Evolutionary conservation across 2,797 vertebrate species (phyloP).

Genomic region (Microcaecilia unicolor): DNA sequence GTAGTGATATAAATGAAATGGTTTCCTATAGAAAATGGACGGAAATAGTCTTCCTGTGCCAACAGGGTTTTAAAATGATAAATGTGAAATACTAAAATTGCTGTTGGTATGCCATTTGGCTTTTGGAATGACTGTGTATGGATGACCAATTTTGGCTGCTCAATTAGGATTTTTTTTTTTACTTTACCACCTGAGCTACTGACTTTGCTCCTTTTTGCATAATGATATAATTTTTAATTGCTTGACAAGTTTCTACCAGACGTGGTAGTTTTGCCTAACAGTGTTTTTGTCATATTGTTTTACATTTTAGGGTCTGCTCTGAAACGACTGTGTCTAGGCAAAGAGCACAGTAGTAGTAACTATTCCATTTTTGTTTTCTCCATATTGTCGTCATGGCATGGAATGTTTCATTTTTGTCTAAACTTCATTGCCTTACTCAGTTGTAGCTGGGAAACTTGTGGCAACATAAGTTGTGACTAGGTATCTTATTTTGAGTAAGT

Average conservation of each 20-base stretch:
- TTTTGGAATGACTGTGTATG: slow-evolving; percentile 42
- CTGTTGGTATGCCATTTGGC: slow-evolving; percentile 37
- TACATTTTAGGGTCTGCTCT: slow-evolving; percentile 94
- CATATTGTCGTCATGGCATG: slow-evolving; percentile 71
- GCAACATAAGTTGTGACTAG: background rate
- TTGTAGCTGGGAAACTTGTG: slow-evolving; percentile 23
- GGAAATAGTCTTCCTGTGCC: too few relatives aligned
- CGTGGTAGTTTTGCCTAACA: slow-evolving; percentile 77
- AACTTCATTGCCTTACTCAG: slow-evolving; percentile 30
- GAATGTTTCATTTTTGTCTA: slow-evolving; percentile 41
- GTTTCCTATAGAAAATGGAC: slow-evolving; percentile 28
- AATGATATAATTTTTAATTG: slow-evolving; percentile 66
- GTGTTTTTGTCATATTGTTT: slow-evolving; percentile 76
- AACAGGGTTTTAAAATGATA: too few relatives aligned
- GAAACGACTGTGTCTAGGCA: slow-evolving; percentile 96
- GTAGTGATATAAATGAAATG: slow-evolving; percentile 22
- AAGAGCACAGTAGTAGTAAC: slow-evolving; percentile 95
- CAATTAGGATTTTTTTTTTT: slow-evolving; percentile 45
- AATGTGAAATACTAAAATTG: slow-evolving; percentile 30
- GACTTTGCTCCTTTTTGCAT: slow-evolving; percentile 60
- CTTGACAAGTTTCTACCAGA: slow-evolving; percentile 67
- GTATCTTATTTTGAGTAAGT: slow-evolving; percentile 1
- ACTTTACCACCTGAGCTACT: slow-evolving; percentile 56
- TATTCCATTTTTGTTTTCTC: slow-evolving; percentile 81
- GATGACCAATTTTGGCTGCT: slow-evolving; percentile 40